These are phyloP conservation scores for Eptatretus burgeri DNA, from an alignment of 2,113 vertebrate genomes.

Conservation along the genomic window DNA sequence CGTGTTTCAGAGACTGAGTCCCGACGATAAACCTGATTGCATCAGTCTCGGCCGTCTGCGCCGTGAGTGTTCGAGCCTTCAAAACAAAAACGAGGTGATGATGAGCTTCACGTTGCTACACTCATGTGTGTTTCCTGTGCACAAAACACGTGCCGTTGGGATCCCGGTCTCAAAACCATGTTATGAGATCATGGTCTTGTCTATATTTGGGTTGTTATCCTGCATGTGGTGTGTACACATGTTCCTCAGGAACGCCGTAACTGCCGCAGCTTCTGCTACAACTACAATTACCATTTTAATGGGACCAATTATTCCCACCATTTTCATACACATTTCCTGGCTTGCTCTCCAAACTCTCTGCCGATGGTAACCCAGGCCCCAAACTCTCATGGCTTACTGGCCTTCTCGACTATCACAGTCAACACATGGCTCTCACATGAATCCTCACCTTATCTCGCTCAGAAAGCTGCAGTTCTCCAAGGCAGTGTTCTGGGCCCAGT, in stretches of 20 bases:
- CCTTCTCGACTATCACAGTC: too few relatives aligned
- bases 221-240: background rate
- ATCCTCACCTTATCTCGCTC: too few relatives aligned
- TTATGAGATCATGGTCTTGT: background rate
- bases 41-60: conserved; percentile 79
- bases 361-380: too few relatives aligned
- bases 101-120: background rate
- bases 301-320: too few relatives aligned
- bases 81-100: conserved; percentile 11
- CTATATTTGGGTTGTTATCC: too few relatives aligned
- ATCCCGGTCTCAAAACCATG: background rate
- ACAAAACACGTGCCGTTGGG: background rate
- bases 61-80: conserved; percentile 67
- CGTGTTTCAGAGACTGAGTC: conserved; percentile 84
- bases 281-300: too few relatives aligned
- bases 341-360: too few relatives aligned
- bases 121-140: background rate
- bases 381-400: too few relatives aligned
- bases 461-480: too few relatives aligned
- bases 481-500: too few relatives aligned
- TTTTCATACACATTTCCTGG: background rate
- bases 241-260: background rate
- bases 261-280: background rate
- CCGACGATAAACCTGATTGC: conserved; percentile 85
- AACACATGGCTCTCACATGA: too few relatives aligned